phyloP scores from a whole-genome alignment of 2,113 vertebrate species.

The Baryphthengus martii region DNA sequence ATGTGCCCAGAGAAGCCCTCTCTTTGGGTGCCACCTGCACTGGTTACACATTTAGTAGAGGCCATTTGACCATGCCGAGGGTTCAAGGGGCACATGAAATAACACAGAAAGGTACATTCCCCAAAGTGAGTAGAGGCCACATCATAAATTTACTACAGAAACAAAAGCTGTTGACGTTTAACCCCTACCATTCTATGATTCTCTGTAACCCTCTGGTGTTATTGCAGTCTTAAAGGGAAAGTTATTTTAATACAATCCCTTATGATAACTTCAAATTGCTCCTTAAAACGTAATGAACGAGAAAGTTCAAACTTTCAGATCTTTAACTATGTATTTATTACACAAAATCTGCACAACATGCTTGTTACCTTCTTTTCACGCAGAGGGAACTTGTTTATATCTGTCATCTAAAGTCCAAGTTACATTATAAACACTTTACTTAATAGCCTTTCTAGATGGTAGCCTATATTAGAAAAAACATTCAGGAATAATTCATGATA shows the following conservation, averaged over 20 bases:
- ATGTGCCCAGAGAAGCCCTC: rapidly evolving
- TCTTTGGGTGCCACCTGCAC: neutral
- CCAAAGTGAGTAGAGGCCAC: neutral
- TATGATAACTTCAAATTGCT: neutral
- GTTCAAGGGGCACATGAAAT: neutral
- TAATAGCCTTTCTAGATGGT: neutral
- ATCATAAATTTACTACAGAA: neutral
- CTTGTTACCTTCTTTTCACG: neutral
- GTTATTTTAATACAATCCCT: neutral
- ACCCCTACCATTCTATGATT: too few relatives aligned
- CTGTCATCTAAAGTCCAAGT: neutral
- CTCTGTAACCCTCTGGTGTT: too few relatives aligned
- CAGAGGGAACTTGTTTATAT: neutral
- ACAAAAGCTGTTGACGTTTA: neutral
- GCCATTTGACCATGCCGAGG: rapidly evolving
- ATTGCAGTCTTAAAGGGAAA: neutral
- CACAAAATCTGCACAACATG: neutral
- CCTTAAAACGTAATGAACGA: neutral
- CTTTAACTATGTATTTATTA: neutral
- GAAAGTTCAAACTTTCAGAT: neutral
- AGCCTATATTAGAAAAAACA: neutral
- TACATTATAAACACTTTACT: neutral
- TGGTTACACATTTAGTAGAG: rapidly evolving
- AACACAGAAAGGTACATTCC: too few relatives aligned
- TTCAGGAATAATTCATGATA: neutral